Evolutionary conservation across 2,113 vertebrate genomes (phyloP).

Genomic region (Petromus typicus): DNA sequence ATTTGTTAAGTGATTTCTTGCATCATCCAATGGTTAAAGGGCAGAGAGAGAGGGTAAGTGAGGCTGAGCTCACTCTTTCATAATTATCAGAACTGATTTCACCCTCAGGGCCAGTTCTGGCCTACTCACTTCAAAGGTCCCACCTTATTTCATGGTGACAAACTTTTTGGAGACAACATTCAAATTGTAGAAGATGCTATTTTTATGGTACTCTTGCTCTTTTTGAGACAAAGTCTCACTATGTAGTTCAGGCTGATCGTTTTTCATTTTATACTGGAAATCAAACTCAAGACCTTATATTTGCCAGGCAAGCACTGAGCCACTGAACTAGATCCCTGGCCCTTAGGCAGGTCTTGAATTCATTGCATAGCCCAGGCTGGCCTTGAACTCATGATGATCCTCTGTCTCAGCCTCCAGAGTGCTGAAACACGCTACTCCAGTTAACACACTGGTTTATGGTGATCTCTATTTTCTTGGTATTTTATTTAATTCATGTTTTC

Average conservation of each 20-base stretch:
- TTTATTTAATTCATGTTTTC: constrained; percentile 38
- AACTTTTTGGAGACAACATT: neutral
- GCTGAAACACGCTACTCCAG: neutral
- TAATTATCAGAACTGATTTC: neutral
- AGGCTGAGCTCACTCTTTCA: neutral
- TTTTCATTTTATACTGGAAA: too few species aligned
- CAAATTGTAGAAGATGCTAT: neutral
- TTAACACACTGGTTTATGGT: too few species aligned
- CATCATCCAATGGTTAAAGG: neutral
- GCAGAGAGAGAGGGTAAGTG: neutral
- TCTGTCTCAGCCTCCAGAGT: neutral
- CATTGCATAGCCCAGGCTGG: neutral
- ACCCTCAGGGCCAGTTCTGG: neutral
- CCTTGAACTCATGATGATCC: neutral
- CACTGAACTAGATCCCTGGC: too few species aligned
- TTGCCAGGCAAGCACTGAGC: too few species aligned
- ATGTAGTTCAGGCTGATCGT: too few species aligned
- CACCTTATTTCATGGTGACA: neutral
- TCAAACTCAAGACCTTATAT: too few species aligned
- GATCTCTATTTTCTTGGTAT: neutral
- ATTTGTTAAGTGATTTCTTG: neutral
- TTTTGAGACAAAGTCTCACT: neutral
- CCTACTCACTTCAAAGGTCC: neutral
- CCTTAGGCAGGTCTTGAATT: too few species aligned
- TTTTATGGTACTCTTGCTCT: neutral